These are phyloP conservation scores for Datnioides undecimradiatus DNA, from an alignment of 2,113 vertebrate genomes.

Conservation along the genomic window DNA sequence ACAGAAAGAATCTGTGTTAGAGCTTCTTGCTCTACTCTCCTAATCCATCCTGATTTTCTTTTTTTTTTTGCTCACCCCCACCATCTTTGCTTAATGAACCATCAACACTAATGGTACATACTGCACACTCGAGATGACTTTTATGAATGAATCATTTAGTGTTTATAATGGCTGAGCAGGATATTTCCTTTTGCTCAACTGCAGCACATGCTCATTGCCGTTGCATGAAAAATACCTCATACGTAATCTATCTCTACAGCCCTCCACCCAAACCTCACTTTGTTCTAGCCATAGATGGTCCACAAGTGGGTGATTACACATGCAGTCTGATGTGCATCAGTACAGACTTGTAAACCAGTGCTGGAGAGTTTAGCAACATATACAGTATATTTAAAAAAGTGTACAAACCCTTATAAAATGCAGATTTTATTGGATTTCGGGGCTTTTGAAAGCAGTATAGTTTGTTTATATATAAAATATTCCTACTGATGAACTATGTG, in stretches of 20 bases:
- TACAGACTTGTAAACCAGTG: neutral
- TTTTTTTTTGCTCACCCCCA: no score
- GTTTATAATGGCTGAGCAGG: neutral
- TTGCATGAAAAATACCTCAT: no score
- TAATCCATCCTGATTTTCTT: neutral
- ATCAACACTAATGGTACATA: no score
- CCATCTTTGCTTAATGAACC: neutral
- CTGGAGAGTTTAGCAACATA: neutral
- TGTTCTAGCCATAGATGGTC: neutral
- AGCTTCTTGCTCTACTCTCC: neutral
- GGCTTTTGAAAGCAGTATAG: no score
- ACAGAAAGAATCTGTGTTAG: neutral
- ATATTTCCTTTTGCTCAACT: neutral
- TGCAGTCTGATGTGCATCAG: neutral
- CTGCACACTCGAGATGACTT: neutral
- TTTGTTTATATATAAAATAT: no score
- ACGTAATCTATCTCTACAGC: neutral
- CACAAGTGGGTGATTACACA: neutral
- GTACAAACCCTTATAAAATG: no score
- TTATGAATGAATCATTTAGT: neutral
- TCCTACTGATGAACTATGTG: no score
- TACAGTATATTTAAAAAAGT: no score
- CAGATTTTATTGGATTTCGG: no score
- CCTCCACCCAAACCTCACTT: neutral
- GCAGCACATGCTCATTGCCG: neutral